These are phyloP conservation scores for Allolobophora icterica DNA, from an alignment of 2,888 invertebrate genomes.

Conservation along the genomic window DNA sequence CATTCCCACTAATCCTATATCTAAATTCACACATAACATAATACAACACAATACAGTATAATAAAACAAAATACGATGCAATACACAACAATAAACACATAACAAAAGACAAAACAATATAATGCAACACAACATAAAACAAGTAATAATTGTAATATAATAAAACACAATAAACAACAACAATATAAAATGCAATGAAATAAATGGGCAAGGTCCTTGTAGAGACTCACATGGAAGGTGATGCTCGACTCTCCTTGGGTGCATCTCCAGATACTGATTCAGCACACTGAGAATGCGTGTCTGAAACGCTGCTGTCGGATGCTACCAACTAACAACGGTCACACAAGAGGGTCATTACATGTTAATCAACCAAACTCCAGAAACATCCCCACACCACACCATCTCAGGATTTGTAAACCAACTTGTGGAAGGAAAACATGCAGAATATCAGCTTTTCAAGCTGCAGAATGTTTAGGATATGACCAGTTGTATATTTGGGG, in stretches of 20 bases:
- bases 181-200: neutral
- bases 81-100: neutral
- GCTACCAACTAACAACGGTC: conserved; percentile 51
- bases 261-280: conserved; percentile 29
- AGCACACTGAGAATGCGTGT: conserved; percentile 39
- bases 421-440: too few relatives aligned
- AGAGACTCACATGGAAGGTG: neutral
- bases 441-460: too few relatives aligned
- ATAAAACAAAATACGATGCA: neutral
- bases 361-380: neutral
- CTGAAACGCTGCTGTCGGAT: conserved; percentile 38
- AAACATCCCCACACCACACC: too few relatives aligned
- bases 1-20: too few relatives aligned
- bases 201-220: neutral
- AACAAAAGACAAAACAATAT: neutral
- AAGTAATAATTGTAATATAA: neutral
- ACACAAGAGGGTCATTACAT: neutral
- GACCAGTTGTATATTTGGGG: too few relatives aligned
- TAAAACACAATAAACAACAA: neutral
- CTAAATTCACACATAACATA: neutral
- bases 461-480: too few relatives aligned
- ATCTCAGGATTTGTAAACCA: too few relatives aligned
- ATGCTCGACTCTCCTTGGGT: neutral
- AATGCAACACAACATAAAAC: neutral
- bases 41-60: neutral